Base-by-base conservation (phyloP, 2,888 invertebrate species). In the Pocota personata region DNA sequence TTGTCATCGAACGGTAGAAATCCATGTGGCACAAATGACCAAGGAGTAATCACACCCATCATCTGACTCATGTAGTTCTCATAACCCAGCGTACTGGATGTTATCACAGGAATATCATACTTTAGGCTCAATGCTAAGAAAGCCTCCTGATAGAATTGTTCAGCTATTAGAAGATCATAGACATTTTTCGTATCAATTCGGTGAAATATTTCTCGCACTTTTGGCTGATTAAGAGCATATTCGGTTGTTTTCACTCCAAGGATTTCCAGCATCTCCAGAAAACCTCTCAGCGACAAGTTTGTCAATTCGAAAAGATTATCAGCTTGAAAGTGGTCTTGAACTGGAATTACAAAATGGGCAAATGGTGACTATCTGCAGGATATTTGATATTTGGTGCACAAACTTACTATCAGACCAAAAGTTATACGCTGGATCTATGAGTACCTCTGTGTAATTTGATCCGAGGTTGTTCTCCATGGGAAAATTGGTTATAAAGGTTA, bases 1-100 rank as follows among this genome's bases (percentile, higher is more conserved):
- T 89, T 89, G 24, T 94, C 94, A 0, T 93, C 92, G 67, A 90
- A 93, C 3, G 91, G 90, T 64, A 93, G 87, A 77, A 93, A 92
- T 8, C 92, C 90, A 66, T 94, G 93, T 0, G 94, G 93, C 32
- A 93, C 92, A 89, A 93, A 93, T 0, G 94, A 93, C 89, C 92
- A 92, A 0, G 93, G 93, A 0, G 91, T 90, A 1, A 94, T 92
- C 60, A 93, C 90, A 0, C 93, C 94, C 90, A 93, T 92, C 80
- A 92, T 91, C 57, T 92, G 91, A 69, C 93, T 93, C 88, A 93
- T 92, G 89, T 92, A 93, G 46, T 91, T 90, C 64, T 91, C 92
- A 48, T 92, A 91, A n/a, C 93, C 93, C 40, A 93, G 82, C 0
- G 93, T 93, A 58, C 91, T 90, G 1, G 91, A 89, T 0, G 92